Conservation (phyloP, 2,888 invertebrate species). For the Aquatica leii region DNA sequence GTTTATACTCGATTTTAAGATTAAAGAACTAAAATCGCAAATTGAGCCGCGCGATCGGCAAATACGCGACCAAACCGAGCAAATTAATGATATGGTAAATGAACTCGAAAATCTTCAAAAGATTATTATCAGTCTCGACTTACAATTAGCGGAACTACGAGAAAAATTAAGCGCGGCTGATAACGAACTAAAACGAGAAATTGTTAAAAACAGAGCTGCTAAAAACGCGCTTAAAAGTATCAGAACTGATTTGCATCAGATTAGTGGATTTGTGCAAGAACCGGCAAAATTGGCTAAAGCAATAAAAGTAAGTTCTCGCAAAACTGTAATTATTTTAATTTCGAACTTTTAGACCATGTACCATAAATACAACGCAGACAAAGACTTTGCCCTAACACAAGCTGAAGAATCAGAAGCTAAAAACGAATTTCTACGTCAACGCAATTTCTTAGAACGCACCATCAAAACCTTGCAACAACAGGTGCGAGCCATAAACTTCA, state of each 20-base stretch:
- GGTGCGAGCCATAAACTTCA: conserved; percentile 41
- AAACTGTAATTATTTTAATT: neutral
- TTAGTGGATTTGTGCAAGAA: conserved; percentile 81
- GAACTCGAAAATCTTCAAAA: conserved; percentile 82
- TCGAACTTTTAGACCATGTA: conserved; percentile 65
- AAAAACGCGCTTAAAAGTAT: conserved; percentile 76
- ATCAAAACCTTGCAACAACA: conserved; percentile 64
- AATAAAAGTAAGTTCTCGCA: conserved; percentile 61
- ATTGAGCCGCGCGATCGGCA: conserved; percentile 88
- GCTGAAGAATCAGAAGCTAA: conserved; percentile 76
- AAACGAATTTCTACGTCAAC: conserved; percentile 79
- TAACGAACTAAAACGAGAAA: conserved; percentile 74
- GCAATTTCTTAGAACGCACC: conserved; percentile 80
- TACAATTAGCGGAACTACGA: conserved; percentile 77
- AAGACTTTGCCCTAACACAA: conserved; percentile 72
- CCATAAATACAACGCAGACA: conserved; percentile 76
- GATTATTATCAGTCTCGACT: conserved; percentile 71
- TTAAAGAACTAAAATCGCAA: conserved; percentile 80
- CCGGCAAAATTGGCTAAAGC: conserved; percentile 69
- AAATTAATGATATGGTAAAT: conserved; percentile 83
- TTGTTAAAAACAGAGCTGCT: conserved; percentile 67
- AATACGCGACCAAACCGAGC: conserved; percentile 83
- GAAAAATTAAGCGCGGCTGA: conserved; percentile 80
- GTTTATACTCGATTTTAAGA: conserved; percentile 89
- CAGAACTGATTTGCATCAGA: conserved; percentile 81